A percentile compares a stretch with the other conserved stretches of the same genome.
Conservation (phyloP, 2,888 invertebrate species). For the Thymelicus lineola region DNA sequence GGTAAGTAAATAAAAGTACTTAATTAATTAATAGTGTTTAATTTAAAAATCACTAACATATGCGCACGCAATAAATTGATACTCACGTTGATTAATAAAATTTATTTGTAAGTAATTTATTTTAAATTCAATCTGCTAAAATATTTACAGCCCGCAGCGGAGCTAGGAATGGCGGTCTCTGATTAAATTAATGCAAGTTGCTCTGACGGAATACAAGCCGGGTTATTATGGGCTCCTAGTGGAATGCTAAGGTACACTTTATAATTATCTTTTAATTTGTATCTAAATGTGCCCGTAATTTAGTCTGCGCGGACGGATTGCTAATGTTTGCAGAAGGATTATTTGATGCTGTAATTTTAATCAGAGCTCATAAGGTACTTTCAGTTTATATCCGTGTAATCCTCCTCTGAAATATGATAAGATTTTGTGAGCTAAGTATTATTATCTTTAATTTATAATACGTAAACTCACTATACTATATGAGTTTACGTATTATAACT, state of each 20-base stretch:
- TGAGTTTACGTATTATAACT: too few species aligned
- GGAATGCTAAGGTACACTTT: not conserved
- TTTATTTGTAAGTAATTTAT: conserved; percentile 23
- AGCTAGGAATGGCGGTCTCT: conserved; percentile 1
- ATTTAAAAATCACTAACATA: too few species aligned
- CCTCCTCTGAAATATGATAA: too few species aligned
- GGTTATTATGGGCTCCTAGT: not conserved
- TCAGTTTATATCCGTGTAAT: not conserved
- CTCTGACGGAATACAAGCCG: not conserved
- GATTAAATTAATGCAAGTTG: conserved; percentile 6
- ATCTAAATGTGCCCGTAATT: conserved; percentile 1
- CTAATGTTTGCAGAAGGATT: not conserved
- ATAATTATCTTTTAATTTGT: conserved; percentile 5
- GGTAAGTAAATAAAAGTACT: too few species aligned
- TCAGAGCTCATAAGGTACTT: not conserved
- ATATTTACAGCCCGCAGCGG: conserved; percentile 4
- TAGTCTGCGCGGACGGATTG: not conserved
- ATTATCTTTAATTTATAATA: too few species aligned
- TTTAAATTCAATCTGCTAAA: conserved; percentile 31
- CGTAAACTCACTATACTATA: too few species aligned
- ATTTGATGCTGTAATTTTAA: not conserved
- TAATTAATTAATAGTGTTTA: too few species aligned
- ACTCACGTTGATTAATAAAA: conserved; percentile 26
- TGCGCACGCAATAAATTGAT: not conserved
- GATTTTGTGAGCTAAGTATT: too few species aligned